Conservation (phyloP, 1,140 invertebrate species). For the Drosophila busckii region DNA sequence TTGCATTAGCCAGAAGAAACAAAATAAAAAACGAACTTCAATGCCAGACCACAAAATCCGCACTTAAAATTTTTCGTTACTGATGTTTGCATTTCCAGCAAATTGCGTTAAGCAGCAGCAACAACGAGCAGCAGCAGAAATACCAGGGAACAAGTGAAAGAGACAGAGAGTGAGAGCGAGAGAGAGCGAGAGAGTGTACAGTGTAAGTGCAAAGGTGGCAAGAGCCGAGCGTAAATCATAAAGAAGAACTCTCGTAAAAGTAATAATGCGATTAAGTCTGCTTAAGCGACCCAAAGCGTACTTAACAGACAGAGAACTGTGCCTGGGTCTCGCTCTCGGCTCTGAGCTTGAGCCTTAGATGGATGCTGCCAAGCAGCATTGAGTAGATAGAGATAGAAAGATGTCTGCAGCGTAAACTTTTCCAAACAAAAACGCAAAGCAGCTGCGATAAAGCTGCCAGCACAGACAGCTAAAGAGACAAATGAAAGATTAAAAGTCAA, state of each 20-base stretch:
- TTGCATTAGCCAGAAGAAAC: constrained; percentile 2
- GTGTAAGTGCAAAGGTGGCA: constrained; percentile 25
- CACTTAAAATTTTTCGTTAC: constrained; percentile 53
- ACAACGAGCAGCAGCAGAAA: neutral
- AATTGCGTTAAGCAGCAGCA: constrained; percentile 35
- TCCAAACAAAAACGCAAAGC: constrained; percentile 34
- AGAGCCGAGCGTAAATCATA: constrained; percentile 45
- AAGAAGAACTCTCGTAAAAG: constrained; percentile 60
- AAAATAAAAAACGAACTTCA: constrained; percentile 9
- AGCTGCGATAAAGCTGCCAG: constrained; percentile 40
- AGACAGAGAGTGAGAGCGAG: neutral
- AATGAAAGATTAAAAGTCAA: constrained; percentile 56
- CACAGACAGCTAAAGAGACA: constrained; percentile 43
- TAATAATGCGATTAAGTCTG: constrained; percentile 60
- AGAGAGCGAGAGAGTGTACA: neutral
- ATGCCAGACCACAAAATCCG: constrained; percentile 45
- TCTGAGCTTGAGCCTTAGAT: constrained; percentile 44
- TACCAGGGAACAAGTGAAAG: too few species aligned
- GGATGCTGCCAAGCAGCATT: constrained; percentile 20
- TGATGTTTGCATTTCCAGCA: constrained; percentile 54
- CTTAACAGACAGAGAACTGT: constrained; percentile 58
- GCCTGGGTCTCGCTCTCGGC: too few species aligned
- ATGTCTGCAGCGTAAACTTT: constrained; percentile 25
- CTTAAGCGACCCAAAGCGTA: constrained; percentile 57
- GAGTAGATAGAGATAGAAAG: constrained; percentile 1